Conservation (phyloP, 2,888 invertebrate genomes). For the Parascotia fuliginaria region DNA sequence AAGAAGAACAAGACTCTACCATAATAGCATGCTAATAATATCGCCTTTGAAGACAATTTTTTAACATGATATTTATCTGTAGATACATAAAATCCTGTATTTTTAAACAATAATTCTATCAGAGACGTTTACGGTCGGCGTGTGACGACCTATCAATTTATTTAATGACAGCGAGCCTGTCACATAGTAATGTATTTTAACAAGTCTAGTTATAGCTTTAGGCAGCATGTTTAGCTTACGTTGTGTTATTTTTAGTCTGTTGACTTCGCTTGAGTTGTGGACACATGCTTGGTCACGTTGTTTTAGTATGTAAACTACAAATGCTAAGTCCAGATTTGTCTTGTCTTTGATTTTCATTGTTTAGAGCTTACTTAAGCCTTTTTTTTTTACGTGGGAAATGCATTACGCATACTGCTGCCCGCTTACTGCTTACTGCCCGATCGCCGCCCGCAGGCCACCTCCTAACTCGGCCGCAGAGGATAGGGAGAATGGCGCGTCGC, state of each 20-base stretch:
- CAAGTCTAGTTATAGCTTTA: slow-evolving; percentile 20
- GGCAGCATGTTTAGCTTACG: slow-evolving; percentile 25
- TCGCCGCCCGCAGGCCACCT: too few relatives aligned
- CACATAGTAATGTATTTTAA: slow-evolving; percentile 29
- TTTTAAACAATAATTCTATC: slow-evolving; percentile 32
- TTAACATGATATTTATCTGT: neutral
- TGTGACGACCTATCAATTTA: slow-evolving; percentile 34
- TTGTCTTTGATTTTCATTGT: too few relatives aligned
- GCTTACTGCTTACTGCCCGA: too few relatives aligned
- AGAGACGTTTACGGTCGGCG: slow-evolving; percentile 20
- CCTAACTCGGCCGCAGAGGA: too few relatives aligned
- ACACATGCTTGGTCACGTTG: too few relatives aligned
- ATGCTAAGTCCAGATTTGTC: too few relatives aligned
- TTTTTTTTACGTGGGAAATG: too few relatives aligned
- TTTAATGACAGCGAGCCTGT: slow-evolving; percentile 33
- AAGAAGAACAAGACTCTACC: too few relatives aligned
- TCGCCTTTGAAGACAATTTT: neutral
- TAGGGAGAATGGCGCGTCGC: too few relatives aligned
- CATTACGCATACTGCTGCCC: too few relatives aligned
- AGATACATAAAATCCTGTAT: slow-evolving; percentile 9
- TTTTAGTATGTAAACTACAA: too few relatives aligned
- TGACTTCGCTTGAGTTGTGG: neutral
- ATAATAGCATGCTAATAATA: neutral
- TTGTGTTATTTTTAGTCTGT: neutral
- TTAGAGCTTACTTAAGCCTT: too few relatives aligned